phyloP scores from a whole-genome alignment of 1,140 invertebrate species.

The Latrodectus geometricus region DNA sequence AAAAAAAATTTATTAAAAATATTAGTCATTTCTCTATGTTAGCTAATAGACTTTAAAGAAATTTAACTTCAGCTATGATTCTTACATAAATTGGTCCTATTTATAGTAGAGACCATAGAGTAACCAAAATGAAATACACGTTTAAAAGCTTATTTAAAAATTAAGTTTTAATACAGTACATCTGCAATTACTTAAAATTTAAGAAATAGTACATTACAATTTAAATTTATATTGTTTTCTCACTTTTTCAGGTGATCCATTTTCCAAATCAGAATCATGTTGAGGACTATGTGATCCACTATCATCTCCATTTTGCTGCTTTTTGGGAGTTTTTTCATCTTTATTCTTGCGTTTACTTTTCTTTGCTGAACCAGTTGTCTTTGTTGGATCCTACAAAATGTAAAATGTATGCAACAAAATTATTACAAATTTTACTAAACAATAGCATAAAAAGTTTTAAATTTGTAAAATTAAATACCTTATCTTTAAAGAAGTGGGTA shows the following conservation, averaged over 20 bases:
- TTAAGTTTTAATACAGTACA: background rate
- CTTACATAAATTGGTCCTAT: too few species aligned
- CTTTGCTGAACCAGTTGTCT: slow-evolving; percentile 60
- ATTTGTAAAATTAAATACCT: too few species aligned
- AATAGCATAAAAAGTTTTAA: too few species aligned
- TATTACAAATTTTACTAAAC: background rate
- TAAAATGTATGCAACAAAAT: background rate
- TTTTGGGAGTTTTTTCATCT: slow-evolving; percentile 64
- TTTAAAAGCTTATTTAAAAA: too few species aligned
- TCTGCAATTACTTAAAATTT: background rate
- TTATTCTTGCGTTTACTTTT: slow-evolving; percentile 60
- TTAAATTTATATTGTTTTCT: background rate
- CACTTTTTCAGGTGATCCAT: slow-evolving; percentile 57
- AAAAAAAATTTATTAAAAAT: too few species aligned
- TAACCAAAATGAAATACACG: too few species aligned
- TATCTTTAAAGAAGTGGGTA: too few species aligned
- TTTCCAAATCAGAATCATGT: slow-evolving; percentile 63
- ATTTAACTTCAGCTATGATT: too few species aligned
- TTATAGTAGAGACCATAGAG: too few species aligned
- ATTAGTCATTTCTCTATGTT: too few species aligned
- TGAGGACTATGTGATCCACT: slow-evolving; percentile 58
- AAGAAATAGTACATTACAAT: too few species aligned
- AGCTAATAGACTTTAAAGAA: too few species aligned
- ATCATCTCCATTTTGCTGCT: slow-evolving; percentile 64
- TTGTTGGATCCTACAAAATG: slow-evolving; percentile 53